Conservation (phyloP, 1,140 invertebrate species). For the Bombus pyrosoma region DNA sequence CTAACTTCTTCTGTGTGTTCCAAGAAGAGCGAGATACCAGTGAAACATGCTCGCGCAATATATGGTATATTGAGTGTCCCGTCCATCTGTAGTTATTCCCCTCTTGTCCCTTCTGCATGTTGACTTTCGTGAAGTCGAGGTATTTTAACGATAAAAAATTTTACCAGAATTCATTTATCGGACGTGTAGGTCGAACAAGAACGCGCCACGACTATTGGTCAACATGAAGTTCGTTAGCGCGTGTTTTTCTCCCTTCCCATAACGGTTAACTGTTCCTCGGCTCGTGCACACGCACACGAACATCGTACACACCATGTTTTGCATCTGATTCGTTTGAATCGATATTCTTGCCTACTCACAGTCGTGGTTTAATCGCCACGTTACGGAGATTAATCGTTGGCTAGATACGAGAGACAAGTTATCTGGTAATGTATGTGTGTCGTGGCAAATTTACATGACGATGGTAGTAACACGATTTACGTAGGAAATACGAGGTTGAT, state of each 20-base stretch:
- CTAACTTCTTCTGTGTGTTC: constrained; percentile 38
- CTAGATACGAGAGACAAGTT: constrained; percentile 40
- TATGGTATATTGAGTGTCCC: constrained; percentile 20
- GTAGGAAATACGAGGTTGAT: constrained; percentile 5
- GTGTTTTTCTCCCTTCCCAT: constrained; percentile 15
- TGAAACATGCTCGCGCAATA: constrained; percentile 37
- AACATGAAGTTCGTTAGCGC: constrained; percentile 29
- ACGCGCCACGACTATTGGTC: not conserved
- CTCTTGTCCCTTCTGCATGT: not conserved
- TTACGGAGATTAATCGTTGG: constrained; percentile 47
- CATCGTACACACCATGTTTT: constrained; percentile 31
- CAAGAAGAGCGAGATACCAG: constrained; percentile 29
- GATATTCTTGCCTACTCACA: constrained; percentile 43
- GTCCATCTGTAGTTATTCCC: constrained; percentile 17
- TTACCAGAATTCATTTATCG: constrained; percentile 32
- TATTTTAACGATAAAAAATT: constrained; percentile 25
- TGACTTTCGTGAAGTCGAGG: constrained; percentile 18
- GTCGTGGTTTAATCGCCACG: constrained; percentile 36
- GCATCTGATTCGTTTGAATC: constrained; percentile 47
- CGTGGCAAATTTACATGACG: constrained; percentile 25
- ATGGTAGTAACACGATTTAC: constrained; percentile 14
- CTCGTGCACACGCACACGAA: not conserved
- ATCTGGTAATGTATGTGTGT: constrained; percentile 29
- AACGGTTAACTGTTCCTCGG: constrained; percentile 27
- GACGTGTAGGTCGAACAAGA: constrained; percentile 3